These are phyloP conservation scores for Rhipidura dahli DNA, from an alignment of 2,113 vertebrate species.

Conservation along the genomic window DNA sequence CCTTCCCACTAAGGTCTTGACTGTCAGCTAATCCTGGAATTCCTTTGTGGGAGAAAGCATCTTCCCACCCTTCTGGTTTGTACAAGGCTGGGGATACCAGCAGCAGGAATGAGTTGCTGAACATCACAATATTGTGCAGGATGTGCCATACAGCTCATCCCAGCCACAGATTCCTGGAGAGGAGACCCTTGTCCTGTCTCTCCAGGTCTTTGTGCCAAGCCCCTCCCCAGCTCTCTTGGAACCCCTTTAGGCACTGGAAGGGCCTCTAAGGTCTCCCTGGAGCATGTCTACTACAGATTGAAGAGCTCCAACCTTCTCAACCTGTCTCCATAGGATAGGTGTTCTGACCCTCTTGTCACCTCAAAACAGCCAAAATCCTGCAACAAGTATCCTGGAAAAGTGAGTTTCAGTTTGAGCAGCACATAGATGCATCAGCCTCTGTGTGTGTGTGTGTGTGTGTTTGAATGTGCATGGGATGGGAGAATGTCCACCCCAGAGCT, in stretches of 20 bases:
- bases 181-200: neutral
- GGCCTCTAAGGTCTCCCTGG: neutral
- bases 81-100: neutral
- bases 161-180: neutral
- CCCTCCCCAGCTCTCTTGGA: neutral
- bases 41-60: neutral
- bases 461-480: rapidly evolving
- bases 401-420: neutral
- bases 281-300: neutral
- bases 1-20: slow-evolving; percentile 6
- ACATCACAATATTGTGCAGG: neutral
- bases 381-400: rapidly evolving
- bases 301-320: neutral
- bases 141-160: neutral
- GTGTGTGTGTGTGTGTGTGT: neutral
- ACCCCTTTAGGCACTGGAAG: neutral
- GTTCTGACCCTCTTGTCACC: neutral
- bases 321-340: neutral
- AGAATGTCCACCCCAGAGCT: neutral
- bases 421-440: rapidly evolving
- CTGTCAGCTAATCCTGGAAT: slow-evolving; percentile 14
- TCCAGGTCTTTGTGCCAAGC: neutral
- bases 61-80: neutral
- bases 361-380: neutral
- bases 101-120: neutral